Percentiles rank a stretch among this genome's conserved stretches.
These are phyloP conservation scores for Drosophila trapezifrons DNA, from an alignment of 1,140 invertebrate genomes.

Conservation along the genomic window DNA sequence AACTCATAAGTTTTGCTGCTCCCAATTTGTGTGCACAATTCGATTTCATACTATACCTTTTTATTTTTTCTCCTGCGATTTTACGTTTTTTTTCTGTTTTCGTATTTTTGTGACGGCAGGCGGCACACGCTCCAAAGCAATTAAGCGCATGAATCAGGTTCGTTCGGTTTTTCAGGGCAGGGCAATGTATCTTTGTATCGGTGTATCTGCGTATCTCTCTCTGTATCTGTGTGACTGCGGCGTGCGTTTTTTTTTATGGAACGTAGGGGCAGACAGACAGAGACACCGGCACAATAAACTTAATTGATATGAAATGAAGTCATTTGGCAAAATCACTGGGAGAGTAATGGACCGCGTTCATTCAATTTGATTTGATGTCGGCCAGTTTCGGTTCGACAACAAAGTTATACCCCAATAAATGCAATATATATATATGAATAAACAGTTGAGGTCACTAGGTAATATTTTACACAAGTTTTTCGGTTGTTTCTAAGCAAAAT, in stretches of 20 bases:
- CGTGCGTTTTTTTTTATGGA: conserved; percentile 49
- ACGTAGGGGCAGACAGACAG: conserved; percentile 20
- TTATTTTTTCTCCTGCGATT: conserved; percentile 11
- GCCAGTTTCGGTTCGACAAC: conserved; percentile 39
- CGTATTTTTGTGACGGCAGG: conserved; percentile 37
- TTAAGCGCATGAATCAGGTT: conserved; percentile 83
- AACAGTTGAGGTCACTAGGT: no score
- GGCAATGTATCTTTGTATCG: conserved; percentile 53
- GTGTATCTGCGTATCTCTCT: conserved; percentile 28
- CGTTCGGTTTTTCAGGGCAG: conserved; percentile 73
- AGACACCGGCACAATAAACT: conserved; percentile 72
- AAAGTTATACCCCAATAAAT: conserved; percentile 28
- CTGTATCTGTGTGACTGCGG: conserved; percentile 30
- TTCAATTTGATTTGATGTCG: conserved; percentile 80
- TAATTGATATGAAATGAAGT: conserved; percentile 84
- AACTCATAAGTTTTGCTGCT: conserved; percentile 68
- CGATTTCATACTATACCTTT: conserved; percentile 65
- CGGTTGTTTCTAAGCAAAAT: no score
- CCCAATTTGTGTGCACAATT: conserved; percentile 74
- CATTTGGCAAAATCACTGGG: conserved; percentile 83
- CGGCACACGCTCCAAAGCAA: conserved; percentile 80
- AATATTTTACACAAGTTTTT: no score
- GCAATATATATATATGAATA: background rate
- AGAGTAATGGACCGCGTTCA: conserved; percentile 79
- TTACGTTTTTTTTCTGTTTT: conserved; percentile 42